Percentiles rank a stretch among this genome's conserved stretches.
Evolutionary conservation across 2,797 vertebrate species (phyloP).

Genomic region (Dicrostonyx torquatus): DNA sequence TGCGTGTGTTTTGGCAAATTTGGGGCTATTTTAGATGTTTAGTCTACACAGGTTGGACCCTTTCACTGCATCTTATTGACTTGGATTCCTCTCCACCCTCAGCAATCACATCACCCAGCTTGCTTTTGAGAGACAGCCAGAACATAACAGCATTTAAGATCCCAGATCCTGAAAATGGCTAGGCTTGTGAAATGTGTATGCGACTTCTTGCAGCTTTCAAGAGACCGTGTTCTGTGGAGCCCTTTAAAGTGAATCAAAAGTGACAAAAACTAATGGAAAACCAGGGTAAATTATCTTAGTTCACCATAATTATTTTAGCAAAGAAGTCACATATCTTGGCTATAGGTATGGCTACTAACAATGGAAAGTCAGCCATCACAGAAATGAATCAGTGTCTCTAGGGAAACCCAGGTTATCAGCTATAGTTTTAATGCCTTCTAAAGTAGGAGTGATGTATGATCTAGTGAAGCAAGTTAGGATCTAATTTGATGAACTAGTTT

Average conservation of each 20-base stretch:
- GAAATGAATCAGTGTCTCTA: background rate
- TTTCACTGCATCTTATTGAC: constrained; percentile 67
- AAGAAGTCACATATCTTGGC: background rate
- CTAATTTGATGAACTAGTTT: background rate
- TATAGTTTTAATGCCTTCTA: constrained; percentile 9
- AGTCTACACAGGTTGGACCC: constrained; percentile 75
- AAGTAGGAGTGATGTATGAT: background rate
- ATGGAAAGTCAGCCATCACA: background rate
- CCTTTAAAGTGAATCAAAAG: background rate
- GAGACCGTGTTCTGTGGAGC: background rate
- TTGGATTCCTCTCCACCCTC: constrained; percentile 61
- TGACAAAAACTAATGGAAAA: constrained; percentile 9
- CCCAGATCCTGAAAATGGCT: background rate
- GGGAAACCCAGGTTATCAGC: background rate
- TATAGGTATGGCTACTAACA: background rate
- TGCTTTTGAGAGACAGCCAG: constrained; percentile 62
- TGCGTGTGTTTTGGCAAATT: constrained; percentile 71
- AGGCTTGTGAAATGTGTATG: background rate
- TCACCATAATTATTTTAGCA: background rate
- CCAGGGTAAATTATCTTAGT: background rate
- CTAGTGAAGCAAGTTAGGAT: background rate
- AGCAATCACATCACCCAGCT: constrained; percentile 64
- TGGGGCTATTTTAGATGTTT: constrained; percentile 82
- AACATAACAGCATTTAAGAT: constrained; percentile 55
- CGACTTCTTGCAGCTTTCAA: background rate